These are phyloP conservation scores for Oceanodroma tethys DNA, from an alignment of 2,113 vertebrate genomes.

Conservation along the genomic window DNA sequence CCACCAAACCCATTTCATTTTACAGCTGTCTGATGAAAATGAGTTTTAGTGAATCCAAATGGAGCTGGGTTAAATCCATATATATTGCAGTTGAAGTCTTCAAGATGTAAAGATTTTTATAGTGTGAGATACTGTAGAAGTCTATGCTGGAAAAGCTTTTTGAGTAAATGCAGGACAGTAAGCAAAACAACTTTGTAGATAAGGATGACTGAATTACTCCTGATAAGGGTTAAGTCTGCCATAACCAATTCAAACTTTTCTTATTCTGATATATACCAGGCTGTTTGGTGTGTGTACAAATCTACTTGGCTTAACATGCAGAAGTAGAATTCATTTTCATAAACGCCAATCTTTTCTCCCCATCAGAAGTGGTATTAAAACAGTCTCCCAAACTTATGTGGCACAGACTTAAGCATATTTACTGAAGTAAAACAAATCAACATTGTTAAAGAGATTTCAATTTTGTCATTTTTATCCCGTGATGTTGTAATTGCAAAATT, in stretches of 20 bases:
- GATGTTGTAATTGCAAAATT: slow-evolving; percentile 16
- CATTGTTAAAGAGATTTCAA: neutral
- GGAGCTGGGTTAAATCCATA: slow-evolving; percentile 65
- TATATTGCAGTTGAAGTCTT: slow-evolving; percentile 66
- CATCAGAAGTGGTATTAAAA: neutral
- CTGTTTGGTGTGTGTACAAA: neutral
- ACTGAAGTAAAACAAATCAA: neutral
- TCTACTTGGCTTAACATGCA: neutral
- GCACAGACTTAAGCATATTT: neutral
- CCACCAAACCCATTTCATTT: slow-evolving; percentile 59
- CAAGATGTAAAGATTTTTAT: slow-evolving; percentile 66
- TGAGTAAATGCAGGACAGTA: slow-evolving; percentile 63
- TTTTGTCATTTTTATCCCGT: neutral
- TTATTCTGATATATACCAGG: slow-evolving; percentile 65
- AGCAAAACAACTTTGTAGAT: slow-evolving; percentile 58
- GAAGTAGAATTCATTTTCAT: neutral
- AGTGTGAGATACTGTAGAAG: neutral
- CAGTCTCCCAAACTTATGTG: neutral
- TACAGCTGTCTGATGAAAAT: slow-evolving; percentile 71
- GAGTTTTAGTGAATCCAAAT: slow-evolving; percentile 65
- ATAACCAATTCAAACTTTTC: slow-evolving; percentile 60
- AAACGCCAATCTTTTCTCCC: neutral
- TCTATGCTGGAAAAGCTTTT: slow-evolving; percentile 43
- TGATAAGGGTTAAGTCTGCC: slow-evolving; percentile 71
- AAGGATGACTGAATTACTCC: slow-evolving; percentile 28